Base-by-base conservation (phyloP, 92 coral and sea anemone genomes). In the Galaxea fascicularis region DNA sequence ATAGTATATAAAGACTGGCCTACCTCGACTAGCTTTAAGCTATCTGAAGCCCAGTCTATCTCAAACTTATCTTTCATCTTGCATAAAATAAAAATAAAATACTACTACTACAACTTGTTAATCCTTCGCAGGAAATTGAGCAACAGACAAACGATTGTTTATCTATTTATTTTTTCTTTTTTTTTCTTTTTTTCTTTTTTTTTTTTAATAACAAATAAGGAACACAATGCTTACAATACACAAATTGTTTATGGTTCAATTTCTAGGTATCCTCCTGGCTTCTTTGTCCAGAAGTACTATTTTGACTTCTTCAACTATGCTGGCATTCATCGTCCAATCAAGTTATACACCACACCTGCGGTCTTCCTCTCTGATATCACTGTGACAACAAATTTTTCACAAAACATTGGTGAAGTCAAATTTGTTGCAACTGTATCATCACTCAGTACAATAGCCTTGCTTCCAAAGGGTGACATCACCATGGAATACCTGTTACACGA, bases 261-360 rank as follows among this genome's bases (percentile, higher is more conserved):
- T 73, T 67, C 27, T 79, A 97, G 99, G 88, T 94, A 97, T 82
- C 99, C 99, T 30, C 94, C 97, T 4, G 98, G 98, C 17, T 97
- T 91, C 87, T 97, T 97, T 74, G 75, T 93, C 30, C 99, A 97
- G 72, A 97, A 89, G 28, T 97, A 91, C 82, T 78, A 91, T 26
- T 95, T 97, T 85, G 98, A 97, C 85, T 97, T 97, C 86, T 97
- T 93, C 90, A 97, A 97, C 94, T 97, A 97, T 86, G 99, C 99
- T 27, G 99, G 99, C 15, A 95, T 97, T 79, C 99, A 97, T 71
- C 97, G 99, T 10, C 96, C 94, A 30, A 98, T 97, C 20, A 92
- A 92, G 41, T 90, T 97, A 66, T 97, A 97, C 89, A 91, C 99
- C 77, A 97, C 99, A 4, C 99, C 99, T 0, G 83, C 74, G 25